A percentile compares a stretch with the other conserved stretches of the same genome.
These are phyloP conservation scores for Nyctereutes procyonoides DNA, from an alignment of 2,113 vertebrate species.

Conservation along the genomic window DNA sequence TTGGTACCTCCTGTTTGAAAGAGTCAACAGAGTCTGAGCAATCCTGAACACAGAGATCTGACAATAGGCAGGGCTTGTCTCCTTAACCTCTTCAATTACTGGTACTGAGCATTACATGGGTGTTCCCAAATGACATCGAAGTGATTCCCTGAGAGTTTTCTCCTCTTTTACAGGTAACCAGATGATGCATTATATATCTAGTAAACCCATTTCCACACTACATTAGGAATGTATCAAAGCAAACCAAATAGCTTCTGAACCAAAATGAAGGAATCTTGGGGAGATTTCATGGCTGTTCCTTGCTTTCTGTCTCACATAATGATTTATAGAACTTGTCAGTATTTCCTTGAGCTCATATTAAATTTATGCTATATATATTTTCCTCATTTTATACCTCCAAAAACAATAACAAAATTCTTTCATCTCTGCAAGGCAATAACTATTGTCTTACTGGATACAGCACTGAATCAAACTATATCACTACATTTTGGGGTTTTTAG, in stretches of 20 bases:
- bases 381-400: constrained; percentile 44
- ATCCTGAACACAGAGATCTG: not conserved
- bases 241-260: constrained; percentile 70
- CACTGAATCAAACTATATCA: constrained; percentile 48
- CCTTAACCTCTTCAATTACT: constrained; percentile 65
- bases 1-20: not conserved
- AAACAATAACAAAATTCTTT: constrained; percentile 14
- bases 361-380: constrained; percentile 48
- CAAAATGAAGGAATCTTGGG: constrained; percentile 70
- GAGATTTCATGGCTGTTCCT: constrained; percentile 64
- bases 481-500: constrained; percentile 55
- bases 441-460: not conserved
- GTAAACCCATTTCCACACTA: constrained; percentile 82
- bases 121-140: constrained; percentile 62
- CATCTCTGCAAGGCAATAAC: constrained; percentile 33
- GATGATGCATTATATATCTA: constrained; percentile 69
- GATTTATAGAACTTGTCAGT: constrained; percentile 57
- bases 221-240: constrained; percentile 83
- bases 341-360: constrained; percentile 61
- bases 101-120: constrained; percentile 27
- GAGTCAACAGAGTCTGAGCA: not conserved
- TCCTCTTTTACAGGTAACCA: constrained; percentile 75
- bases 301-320: constrained; percentile 45
- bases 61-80: not conserved
- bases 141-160: constrained; percentile 68